Conservation (phyloP, 2,797 vertebrate genomes). For the Gadopsis marmoratus region DNA sequence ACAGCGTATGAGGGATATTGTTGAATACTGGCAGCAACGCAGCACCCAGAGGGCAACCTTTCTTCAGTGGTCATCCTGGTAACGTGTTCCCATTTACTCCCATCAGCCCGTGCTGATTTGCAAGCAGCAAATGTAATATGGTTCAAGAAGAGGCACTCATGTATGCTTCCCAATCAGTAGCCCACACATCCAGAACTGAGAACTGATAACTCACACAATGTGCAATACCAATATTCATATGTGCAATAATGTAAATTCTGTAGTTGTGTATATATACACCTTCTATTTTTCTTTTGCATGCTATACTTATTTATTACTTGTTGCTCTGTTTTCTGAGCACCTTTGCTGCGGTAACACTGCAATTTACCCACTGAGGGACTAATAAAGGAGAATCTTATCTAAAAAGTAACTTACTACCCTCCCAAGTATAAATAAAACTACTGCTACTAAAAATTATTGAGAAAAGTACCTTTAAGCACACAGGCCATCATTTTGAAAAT, state of each 20-base stretch:
- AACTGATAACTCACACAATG: too few relatives aligned
- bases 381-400: background rate
- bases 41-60: background rate
- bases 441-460: background rate
- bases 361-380: too few relatives aligned
- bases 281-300: too few relatives aligned
- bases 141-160: background rate
- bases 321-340: too few relatives aligned
- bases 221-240: too few relatives aligned
- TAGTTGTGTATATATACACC: too few relatives aligned
- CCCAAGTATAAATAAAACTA: background rate
- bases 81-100: slow-evolving; percentile 2
- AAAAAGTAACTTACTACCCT: background rate
- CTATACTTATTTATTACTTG: too few relatives aligned
- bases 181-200: too few relatives aligned
- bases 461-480: background rate
- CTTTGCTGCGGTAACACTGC: too few relatives aligned
- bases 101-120: slow-evolving; percentile 3
- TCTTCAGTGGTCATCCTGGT: background rate
- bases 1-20: background rate
- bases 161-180: background rate
- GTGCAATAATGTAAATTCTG: too few relatives aligned
- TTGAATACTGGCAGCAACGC: background rate
- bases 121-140: background rate
- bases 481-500: background rate